Conservation (phyloP, 2,113 vertebrate species). For the Sula dactylatra region DNA sequence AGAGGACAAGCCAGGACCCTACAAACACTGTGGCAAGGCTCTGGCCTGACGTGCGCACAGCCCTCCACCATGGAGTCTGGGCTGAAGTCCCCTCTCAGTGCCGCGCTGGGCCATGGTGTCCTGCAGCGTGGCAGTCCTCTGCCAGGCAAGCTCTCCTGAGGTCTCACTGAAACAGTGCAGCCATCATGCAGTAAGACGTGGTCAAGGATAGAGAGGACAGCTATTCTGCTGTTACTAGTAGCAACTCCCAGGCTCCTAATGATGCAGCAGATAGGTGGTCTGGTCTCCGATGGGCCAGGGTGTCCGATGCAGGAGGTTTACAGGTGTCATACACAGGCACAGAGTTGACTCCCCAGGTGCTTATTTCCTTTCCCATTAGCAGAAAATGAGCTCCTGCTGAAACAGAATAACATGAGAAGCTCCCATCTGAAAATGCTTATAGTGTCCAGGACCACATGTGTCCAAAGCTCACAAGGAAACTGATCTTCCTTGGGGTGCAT, state of each 20-base stretch:
- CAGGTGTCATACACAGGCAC: not conserved
- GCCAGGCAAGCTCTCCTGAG: not conserved
- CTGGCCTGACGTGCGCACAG: not conserved
- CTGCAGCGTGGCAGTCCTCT: not conserved
- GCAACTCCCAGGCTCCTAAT: not conserved
- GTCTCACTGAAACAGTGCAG: too few relatives aligned
- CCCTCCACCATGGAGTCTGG: not conserved
- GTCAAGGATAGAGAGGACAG: not conserved
- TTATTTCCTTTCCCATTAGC: not conserved
- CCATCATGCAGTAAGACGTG: not conserved
- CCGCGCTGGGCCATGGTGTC: rapidly evolving
- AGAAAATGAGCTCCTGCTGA: not conserved
- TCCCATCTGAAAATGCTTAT: not conserved
- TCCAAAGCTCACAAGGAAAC: not conserved
- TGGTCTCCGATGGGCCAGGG: not conserved
- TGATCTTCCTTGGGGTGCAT: not conserved
- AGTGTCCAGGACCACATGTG: rapidly evolving
- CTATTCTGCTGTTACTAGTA: not conserved
- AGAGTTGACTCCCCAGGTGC: not conserved
- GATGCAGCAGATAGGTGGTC: not conserved
- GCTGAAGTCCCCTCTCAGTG: not conserved
- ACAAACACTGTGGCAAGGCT: not conserved
- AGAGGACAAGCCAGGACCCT: not conserved
- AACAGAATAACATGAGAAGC: not conserved
- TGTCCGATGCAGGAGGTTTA: not conserved